phyloP scores from a whole-genome alignment of 2,888 invertebrate species.

The Acleris cristana region DNA sequence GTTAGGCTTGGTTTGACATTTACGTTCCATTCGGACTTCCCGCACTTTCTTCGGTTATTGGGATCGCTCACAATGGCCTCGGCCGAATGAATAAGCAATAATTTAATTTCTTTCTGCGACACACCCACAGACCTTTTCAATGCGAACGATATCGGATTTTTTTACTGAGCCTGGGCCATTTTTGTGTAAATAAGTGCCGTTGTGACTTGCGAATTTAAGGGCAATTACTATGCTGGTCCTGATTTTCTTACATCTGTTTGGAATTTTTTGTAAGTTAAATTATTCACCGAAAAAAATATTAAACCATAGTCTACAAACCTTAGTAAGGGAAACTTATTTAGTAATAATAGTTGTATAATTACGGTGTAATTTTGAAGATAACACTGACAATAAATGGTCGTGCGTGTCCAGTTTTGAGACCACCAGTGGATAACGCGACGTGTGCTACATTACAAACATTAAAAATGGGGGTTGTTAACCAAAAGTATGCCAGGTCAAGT shows the following conservation, averaged over 20 bases:
- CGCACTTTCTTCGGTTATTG: constrained; percentile 41
- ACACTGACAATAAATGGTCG: constrained; percentile 17
- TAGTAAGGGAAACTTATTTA: not conserved
- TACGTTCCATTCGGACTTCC: constrained; percentile 41
- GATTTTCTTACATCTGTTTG: not conserved
- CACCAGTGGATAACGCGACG: constrained; percentile 21
- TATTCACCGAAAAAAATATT: no score
- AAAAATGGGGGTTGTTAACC: constrained; percentile 19
- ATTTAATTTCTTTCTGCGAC: constrained; percentile 43
- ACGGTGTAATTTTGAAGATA: constrained; percentile 20
- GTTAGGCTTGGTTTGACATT: constrained; percentile 37
- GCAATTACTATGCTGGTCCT: not conserved
- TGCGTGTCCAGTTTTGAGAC: constrained; percentile 30
- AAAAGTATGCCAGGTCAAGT: constrained; percentile 29
- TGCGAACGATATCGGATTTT: constrained; percentile 24
- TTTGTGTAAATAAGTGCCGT: constrained; percentile 19
- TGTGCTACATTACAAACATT: constrained; percentile 6
- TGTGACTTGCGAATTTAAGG: not conserved
- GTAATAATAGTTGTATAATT: constrained; percentile 12
- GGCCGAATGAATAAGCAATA: constrained; percentile 49
- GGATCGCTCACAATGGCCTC: constrained; percentile 46
- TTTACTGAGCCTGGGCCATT: constrained; percentile 14
- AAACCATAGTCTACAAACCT: no score
- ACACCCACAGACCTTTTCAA: constrained; percentile 45
- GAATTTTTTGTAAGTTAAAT: no score